Evolutionary conservation across 2,888 invertebrate species (phyloP).

Genomic region (Drosophila fungiperda): DNA sequence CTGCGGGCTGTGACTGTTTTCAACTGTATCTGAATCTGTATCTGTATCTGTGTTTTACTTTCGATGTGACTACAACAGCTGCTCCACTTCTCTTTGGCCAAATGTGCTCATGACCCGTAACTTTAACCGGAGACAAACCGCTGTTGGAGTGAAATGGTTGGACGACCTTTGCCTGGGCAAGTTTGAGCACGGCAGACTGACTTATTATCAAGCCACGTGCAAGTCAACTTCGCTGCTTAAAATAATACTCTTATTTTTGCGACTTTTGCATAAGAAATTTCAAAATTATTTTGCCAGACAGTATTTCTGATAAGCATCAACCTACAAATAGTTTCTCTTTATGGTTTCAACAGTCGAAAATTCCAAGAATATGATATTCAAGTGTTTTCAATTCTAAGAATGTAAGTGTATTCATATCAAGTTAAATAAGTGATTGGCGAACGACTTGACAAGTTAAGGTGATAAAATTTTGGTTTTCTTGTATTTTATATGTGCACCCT

Average conservation of each 20-base stretch:
- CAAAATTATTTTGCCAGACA: slow-evolving; percentile 11
- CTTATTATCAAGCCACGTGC: slow-evolving; percentile 50
- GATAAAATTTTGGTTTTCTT: neutral
- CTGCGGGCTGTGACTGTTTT: slow-evolving; percentile 6
- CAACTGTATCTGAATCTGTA: neutral
- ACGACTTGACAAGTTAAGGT: neutral
- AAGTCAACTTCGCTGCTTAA: slow-evolving; percentile 10
- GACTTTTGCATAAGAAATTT: slow-evolving; percentile 24
- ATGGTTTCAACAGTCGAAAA: neutral
- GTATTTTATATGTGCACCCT: neutral
- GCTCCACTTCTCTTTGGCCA: slow-evolving; percentile 15
- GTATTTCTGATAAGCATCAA: neutral
- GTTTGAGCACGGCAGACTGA: slow-evolving; percentile 11
- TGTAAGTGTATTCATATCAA: neutral
- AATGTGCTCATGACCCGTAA: slow-evolving; percentile 10
- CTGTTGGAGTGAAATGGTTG: neutral
- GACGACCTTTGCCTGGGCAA: neutral
- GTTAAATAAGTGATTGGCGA: neutral
- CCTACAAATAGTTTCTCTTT: slow-evolving; percentile 7
- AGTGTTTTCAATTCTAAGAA: slow-evolving; percentile 10
- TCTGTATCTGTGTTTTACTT: neutral
- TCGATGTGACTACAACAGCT: slow-evolving; percentile 12
- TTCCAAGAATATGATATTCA: neutral
- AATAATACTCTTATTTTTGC: slow-evolving; percentile 33
- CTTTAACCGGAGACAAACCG: slow-evolving; percentile 9